These are phyloP conservation scores for Thereva unica DNA, from an alignment of 2,888 invertebrate genomes.

Conservation along the genomic window DNA sequence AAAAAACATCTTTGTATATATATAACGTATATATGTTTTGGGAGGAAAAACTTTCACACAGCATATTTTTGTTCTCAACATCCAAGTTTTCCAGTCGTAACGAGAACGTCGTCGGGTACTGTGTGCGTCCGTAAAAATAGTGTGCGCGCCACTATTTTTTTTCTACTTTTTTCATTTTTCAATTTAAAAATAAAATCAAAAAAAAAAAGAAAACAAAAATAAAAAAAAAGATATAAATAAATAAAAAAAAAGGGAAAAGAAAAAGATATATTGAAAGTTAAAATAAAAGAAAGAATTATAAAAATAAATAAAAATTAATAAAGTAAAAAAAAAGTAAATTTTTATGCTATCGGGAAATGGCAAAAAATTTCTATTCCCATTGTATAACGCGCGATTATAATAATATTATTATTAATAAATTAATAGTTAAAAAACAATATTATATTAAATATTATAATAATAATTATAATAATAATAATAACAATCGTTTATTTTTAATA, in stretches of 20 bases:
- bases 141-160: slow-evolving; percentile 35
- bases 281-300: no score
- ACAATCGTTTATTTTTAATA: no score
- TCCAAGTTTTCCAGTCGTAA: slow-evolving; percentile 53
- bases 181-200: no score
- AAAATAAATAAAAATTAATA: no score
- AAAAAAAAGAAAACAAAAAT: no score
- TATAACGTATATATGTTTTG: not conserved
- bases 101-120: slow-evolving; percentile 60
- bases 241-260: no score
- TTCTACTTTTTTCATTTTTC: not conserved
- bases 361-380: slow-evolving; percentile 11
- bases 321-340: slow-evolving; percentile 8
- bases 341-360: slow-evolving; percentile 28
- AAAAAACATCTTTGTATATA: not conserved
- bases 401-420: no score
- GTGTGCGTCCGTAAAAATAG: slow-evolving; percentile 50
- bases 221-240: no score
- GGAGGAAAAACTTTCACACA: slow-evolving; percentile 11
- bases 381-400: slow-evolving; percentile 23
- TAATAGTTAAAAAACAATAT: no score
- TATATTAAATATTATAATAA: no score
- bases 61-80: slow-evolving; percentile 7
- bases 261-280: no score
- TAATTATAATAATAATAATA: no score